Evolutionary conservation across 1,140 invertebrate species (phyloP), one percentile per base, ranked within the genome.

Genomic region (Hydropsyche tenuis): DNA sequence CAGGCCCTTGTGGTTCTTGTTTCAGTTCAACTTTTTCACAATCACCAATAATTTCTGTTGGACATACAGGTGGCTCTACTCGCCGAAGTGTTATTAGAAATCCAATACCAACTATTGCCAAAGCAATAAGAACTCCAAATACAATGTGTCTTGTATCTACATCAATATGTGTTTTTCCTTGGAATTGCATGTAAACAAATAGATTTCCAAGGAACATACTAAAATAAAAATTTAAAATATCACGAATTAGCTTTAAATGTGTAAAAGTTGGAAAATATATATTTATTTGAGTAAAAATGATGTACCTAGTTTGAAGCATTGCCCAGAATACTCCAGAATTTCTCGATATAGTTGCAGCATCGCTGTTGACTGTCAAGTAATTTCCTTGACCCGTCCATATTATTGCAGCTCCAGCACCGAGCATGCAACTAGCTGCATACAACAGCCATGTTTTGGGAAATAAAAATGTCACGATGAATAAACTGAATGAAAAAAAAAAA

Each of bases 241-340:
- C 37, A 43, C 5, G 5, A 43, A 43, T 43, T 6, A 12, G 37
- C 12, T 6, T 43, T 43, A 43, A 43, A 6, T 43, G 5, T 43
- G 12, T 43, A 4, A 46, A 46, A 46, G 16, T n/a, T 46, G 2
- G 14, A 4, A 46, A 46, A 46, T 14, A 43, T 43, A 46, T 46
- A 4, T n/a, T n/a, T n/a, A n/a, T n/a, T n/a, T n/a, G n/a, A n/a
- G n/a, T n/a, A n/a, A n/a, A n/a, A n/a, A n/a, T n/a, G n/a, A n/a
- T 74, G 80, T 83, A 93, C 92, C 92, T 95, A 78, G 89, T 91
- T 82, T 98, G 96, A 45, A 98, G 86, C 80, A 98, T 90, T 0
- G 96, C 96, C 96, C 96, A 98, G 81, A 99, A 99, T 18, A 99
- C 86, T 22, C 96, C 96, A 20, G 95, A 95, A 83, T 99, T 98